These are phyloP conservation scores for Glomeris maerens DNA, from an alignment of 1,140 invertebrate genomes.

Conservation along the genomic window DNA sequence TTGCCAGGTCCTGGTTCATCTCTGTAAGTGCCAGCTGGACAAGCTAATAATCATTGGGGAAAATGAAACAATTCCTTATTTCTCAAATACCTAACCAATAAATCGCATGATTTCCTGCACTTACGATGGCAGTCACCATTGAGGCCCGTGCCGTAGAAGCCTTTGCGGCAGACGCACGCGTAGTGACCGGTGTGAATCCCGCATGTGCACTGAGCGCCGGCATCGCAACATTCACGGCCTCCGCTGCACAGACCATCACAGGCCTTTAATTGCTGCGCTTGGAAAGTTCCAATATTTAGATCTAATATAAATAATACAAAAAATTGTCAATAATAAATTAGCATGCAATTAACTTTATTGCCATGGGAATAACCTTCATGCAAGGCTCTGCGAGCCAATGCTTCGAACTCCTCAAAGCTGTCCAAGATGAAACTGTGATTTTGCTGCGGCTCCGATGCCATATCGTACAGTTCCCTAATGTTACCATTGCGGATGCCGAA, in stretches of 20 bases:
- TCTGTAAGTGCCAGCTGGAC: constrained; percentile 34
- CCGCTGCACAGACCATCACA: constrained; percentile 42
- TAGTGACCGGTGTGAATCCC: constrained; percentile 52
- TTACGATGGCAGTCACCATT: constrained; percentile 44
- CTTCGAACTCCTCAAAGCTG: constrained; percentile 55
- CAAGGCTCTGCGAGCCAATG: constrained; percentile 47
- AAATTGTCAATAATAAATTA: constrained; percentile 9
- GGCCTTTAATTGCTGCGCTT: constrained; percentile 33
- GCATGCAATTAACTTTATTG: constrained; percentile 4
- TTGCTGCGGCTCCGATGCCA: constrained; percentile 47
- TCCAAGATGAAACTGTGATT: constrained; percentile 52
- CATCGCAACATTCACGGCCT: constrained; percentile 41
- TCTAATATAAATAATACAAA: constrained; percentile 33
- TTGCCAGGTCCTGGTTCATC: constrained; percentile 34
- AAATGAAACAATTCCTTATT: not conserved
- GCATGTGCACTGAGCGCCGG: constrained; percentile 45
- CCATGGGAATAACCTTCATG: constrained; percentile 41
- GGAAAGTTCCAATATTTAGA: constrained; percentile 42
- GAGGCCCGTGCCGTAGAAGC: constrained; percentile 50
- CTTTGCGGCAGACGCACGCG: constrained; percentile 46
- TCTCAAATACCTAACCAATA: not conserved
- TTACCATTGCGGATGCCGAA: constrained; percentile 55
- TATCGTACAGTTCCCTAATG: constrained; percentile 45
- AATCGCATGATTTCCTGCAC: constrained; percentile 19
- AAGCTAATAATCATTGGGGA: constrained; percentile 25